Evolutionary conservation across 2,888 invertebrate genomes (phyloP).

Genomic region (Tachystola acroxantha): DNA sequence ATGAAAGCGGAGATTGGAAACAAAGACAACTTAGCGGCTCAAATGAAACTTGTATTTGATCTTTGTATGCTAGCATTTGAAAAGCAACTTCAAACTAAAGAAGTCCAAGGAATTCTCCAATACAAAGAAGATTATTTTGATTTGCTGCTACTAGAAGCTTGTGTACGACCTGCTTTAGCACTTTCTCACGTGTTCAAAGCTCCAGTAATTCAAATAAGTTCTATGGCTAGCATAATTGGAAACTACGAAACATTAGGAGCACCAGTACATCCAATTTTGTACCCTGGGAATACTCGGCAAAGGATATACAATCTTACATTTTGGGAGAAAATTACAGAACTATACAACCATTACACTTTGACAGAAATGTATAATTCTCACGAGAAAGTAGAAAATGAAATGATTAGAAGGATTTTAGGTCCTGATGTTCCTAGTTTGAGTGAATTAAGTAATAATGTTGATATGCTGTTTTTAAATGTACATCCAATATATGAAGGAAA

Average conservation of each 20-base stretch:
- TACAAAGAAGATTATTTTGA: constrained; percentile 27
- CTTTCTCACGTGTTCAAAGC: constrained; percentile 28
- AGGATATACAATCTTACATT: constrained; percentile 24
- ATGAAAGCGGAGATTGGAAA: constrained; percentile 13
- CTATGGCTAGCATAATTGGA: constrained; percentile 21
- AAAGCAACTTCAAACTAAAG: constrained; percentile 20
- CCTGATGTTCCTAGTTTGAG: constrained; percentile 19
- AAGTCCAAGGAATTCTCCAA: constrained; percentile 23
- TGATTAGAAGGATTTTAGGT: constrained; percentile 22
- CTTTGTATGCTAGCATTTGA: constrained; percentile 16
- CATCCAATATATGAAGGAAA: constrained; percentile 44
- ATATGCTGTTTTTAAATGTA: constrained; percentile 45
- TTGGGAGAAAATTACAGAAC: constrained; percentile 25
- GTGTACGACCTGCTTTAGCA: constrained; percentile 16
- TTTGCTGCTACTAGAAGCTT: constrained; percentile 32
- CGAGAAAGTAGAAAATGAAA: constrained; percentile 13
- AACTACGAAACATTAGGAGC: constrained; percentile 22
- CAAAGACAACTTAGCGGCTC: constrained; percentile 9
- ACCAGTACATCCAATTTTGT: constrained; percentile 21
- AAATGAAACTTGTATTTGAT: constrained; percentile 14
- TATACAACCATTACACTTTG: constrained; percentile 14
- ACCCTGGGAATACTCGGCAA: constrained; percentile 18
- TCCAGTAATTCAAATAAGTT: constrained; percentile 32
- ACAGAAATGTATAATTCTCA: background rate
- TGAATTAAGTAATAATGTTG: constrained; percentile 32